phyloP scores from a whole-genome alignment of 1,140 invertebrate genomes.

The Neuroterus valhalla region DNA sequence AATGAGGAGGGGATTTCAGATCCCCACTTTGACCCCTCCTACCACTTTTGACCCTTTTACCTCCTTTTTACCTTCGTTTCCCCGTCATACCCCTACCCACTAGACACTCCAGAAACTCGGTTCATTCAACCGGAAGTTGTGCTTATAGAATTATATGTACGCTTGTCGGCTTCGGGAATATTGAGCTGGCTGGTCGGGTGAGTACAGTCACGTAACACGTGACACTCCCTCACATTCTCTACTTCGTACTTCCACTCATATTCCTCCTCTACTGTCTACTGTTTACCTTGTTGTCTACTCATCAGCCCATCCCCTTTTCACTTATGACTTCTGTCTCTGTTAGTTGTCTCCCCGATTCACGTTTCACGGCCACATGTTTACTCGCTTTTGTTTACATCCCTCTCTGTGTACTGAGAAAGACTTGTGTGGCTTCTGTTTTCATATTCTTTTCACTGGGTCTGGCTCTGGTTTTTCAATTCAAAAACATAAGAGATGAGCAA shows the following conservation, averaged over 20 bases:
- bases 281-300: constrained; percentile 22
- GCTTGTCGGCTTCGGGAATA: constrained; percentile 55
- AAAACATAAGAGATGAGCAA: too few relatives aligned
- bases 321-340: not conserved
- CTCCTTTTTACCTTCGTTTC: constrained; percentile 18
- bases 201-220: constrained; percentile 50
- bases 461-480: too few relatives aligned
- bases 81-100: constrained; percentile 14
- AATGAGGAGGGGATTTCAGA: constrained; percentile 39
- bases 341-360: not conserved
- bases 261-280: constrained; percentile 9
- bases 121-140: constrained; percentile 67
- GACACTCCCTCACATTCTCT: constrained; percentile 44
- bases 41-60: constrained; percentile 46
- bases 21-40: too few relatives aligned
- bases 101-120: constrained; percentile 56
- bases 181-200: constrained; percentile 39
- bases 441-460: too few relatives aligned
- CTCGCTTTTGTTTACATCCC: not conserved
- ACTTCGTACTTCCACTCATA: constrained; percentile 45
- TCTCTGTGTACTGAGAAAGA: not conserved
- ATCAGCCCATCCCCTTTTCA: not conserved
- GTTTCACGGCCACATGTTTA: not conserved
- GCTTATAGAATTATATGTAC: constrained; percentile 59
- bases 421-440: too few relatives aligned